A percentile compares a stretch with the other conserved stretches of the same genome.
These are phyloP conservation scores for Corythornis leucogaster DNA, from an alignment of 2,797 vertebrate species.

Conservation along the genomic window DNA sequence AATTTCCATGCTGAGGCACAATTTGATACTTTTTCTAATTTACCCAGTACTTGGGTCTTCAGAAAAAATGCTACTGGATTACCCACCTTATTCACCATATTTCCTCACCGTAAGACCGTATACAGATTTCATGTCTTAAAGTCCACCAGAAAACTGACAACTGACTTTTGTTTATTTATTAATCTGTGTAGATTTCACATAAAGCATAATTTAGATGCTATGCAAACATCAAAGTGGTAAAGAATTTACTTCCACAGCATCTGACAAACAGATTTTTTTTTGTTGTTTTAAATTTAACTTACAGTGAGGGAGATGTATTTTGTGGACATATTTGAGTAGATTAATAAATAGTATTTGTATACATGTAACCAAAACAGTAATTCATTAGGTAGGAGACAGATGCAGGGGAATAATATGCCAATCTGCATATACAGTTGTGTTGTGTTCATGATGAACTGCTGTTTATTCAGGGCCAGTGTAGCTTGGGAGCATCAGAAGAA, in stretches of 20 bases:
- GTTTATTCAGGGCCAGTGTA: constrained; percentile 74
- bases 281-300: constrained; percentile 19
- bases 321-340: constrained; percentile 59
- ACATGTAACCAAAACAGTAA: constrained; percentile 76
- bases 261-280: neutral
- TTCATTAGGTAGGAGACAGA: constrained; percentile 79
- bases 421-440: constrained; percentile 70
- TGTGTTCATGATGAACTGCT: constrained; percentile 77
- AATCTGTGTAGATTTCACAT: neutral
- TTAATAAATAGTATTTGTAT: constrained; percentile 81
- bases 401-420: constrained; percentile 50
- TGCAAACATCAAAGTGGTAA: neutral
- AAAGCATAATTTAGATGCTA: neutral
- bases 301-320: constrained; percentile 23
- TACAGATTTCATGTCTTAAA: neutral
- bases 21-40: neutral
- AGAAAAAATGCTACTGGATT: neutral
- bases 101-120: neutral
- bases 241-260: neutral
- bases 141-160: neutral
- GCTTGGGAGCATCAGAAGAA: constrained; percentile 68
- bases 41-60: neutral
- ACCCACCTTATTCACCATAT: neutral
- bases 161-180: neutral
- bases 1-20: too few species aligned